A percentile compares a stretch with the other conserved stretches of the same genome.
Conservation (phyloP, 2,888 invertebrate species). For the Ethmia dodecea region DNA sequence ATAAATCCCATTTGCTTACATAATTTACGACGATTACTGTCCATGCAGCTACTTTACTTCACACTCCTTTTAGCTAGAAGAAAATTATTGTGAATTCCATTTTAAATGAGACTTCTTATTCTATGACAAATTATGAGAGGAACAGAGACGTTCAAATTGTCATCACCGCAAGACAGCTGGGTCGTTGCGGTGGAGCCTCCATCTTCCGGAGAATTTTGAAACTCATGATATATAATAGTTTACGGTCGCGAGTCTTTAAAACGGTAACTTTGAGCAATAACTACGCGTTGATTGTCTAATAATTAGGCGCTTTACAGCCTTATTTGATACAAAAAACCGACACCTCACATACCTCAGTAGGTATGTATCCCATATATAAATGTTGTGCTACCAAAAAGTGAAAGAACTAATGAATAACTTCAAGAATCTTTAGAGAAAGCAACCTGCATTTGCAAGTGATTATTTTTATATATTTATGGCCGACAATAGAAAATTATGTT, state of each 20-base stretch:
- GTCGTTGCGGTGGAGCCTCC: conserved; percentile 44
- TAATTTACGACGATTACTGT: no score
- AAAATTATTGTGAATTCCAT: no score
- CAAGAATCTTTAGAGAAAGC: conserved; percentile 37
- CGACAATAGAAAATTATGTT: conserved; percentile 25
- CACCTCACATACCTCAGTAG: no score
- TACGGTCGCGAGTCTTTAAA: conserved; percentile 19
- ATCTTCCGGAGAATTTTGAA: conserved; percentile 36
- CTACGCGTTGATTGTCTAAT: neutral
- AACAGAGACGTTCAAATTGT: conserved; percentile 34
- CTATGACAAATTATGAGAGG: no score
- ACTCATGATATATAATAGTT: conserved; percentile 37
- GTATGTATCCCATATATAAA: no score
- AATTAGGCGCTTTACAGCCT: no score
- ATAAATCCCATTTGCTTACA: no score
- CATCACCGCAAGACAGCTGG: conserved; percentile 37
- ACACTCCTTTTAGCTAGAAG: no score
- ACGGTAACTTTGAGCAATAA: conserved; percentile 19
- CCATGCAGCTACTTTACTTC: no score
- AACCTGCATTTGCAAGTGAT: conserved; percentile 43
- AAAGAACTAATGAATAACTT: neutral
- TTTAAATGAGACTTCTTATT: no score
- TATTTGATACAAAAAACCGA: no score
- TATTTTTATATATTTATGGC: conserved; percentile 34
- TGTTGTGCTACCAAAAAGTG: no score